Evolutionary conservation across 1,140 invertebrate species (phyloP), one percentile per base, ranked within the genome.

Genomic region (Polypedilum pembai): DNA sequence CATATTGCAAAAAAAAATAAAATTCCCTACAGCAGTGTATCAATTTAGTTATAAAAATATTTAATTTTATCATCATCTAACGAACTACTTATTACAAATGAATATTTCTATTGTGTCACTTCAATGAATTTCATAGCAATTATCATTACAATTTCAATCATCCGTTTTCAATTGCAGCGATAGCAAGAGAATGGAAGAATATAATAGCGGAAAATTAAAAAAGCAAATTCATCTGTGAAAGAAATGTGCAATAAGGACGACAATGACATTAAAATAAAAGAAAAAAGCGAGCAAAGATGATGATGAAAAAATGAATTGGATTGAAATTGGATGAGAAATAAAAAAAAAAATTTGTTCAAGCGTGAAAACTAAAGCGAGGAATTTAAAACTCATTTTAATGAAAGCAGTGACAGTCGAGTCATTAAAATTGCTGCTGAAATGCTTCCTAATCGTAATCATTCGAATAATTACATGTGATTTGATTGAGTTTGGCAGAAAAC

Each of bases 201-300:
- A n/a, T 56, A 56, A 56, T 56, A 56, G 45, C 45, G 45, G 45
- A 56, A 56, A 56, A 56, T 56, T 56, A 56, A 56, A 56, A 56
- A n/a, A n/a, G 45, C 45, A 56, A 33, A 56, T 56, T 56, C 45
- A n/a, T 56, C 8, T 15, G 12, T n/a, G 41, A n/a, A n/a, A n/a
- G 45, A 15, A 56, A 56, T 45, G 41, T 33, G 24, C 24, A 33
- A 33, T 33, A 33, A 33, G 24, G 24, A 33, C 24, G 24, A 33
- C 24, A 33, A 33, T 33, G 24, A 33, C 24, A 5, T 33, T 3
- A 33, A 33, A 33, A 33, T 33, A 33, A 45, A 12, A n/a, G 45
- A 56, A 56, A 15, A 12, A n/a, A 12, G 4, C 4, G 45, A 56
- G 15, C 5, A 56, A 56, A 56, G n/a, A 56, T 12, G n/a, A 56